These are phyloP conservation scores for Agapornis roseicollis DNA, from an alignment of 2,113 vertebrate species.

Conservation along the genomic window DNA sequence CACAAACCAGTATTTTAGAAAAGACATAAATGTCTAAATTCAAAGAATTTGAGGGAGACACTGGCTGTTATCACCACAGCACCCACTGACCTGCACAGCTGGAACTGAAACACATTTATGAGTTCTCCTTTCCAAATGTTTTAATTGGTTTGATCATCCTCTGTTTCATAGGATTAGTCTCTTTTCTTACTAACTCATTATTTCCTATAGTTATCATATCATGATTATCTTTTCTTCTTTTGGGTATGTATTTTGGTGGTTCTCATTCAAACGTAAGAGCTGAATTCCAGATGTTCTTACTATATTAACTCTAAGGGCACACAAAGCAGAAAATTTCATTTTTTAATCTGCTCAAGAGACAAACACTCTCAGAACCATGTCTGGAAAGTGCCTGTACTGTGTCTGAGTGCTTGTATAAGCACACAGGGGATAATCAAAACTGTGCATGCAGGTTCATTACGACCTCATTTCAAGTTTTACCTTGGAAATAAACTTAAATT, in stretches of 20 bases:
- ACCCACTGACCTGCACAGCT: neutral
- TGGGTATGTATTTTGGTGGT: neutral
- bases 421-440: neutral
- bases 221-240: neutral
- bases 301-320: neutral
- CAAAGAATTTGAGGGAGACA: neutral
- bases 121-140: neutral
- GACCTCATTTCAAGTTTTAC: slow-evolving; percentile 43
- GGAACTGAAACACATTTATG: fast-evolving
- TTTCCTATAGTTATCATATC: neutral
- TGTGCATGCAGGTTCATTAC: slow-evolving; percentile 50
- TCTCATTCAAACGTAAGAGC: neutral
- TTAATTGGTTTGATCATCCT: neutral
- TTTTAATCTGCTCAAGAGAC: neutral
- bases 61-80: neutral
- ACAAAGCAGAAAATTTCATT: neutral
- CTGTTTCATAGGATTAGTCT: neutral
- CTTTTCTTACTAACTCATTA: neutral
- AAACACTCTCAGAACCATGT: neutral
- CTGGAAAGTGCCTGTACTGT: neutral
- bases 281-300: neutral
- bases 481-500: slow-evolving; percentile 61
- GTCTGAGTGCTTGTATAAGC: neutral
- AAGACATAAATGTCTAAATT: neutral
- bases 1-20: neutral